These are phyloP conservation scores for Pyrocephalus nanus DNA, from an alignment of 2,797 vertebrate genomes.

Conservation along the genomic window DNA sequence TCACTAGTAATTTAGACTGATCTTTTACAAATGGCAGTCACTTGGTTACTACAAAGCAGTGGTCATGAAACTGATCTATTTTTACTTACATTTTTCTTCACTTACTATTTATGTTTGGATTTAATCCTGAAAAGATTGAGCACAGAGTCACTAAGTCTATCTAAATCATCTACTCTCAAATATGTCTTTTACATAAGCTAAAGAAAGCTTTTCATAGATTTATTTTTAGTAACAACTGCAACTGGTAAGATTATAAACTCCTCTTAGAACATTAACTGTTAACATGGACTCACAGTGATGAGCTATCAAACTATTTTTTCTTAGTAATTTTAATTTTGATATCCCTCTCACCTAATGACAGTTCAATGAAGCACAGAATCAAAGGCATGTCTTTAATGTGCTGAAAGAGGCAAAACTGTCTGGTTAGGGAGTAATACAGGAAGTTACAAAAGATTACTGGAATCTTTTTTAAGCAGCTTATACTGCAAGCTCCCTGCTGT, in stretches of 20 bases:
- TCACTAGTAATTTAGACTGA: not conserved
- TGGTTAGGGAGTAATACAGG: conserved; percentile 37
- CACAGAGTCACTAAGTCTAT: not conserved
- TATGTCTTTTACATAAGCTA: not conserved
- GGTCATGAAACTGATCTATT: not conserved
- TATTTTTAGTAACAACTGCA: conserved; percentile 5
- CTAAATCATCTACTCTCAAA: not conserved
- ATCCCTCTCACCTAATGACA: conserved; percentile 64
- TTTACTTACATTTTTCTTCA: not conserved
- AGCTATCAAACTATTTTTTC: conserved; percentile 32
- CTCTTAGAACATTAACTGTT: conserved; percentile 39
- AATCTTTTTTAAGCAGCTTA: conserved; percentile 30
- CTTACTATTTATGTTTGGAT: not conserved
- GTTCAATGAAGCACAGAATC: conserved; percentile 72
- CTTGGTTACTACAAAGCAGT: not conserved
- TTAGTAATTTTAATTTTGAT: conserved; percentile 62
- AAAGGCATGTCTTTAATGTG: conserved; percentile 55
- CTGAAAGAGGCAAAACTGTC: conserved; percentile 55
- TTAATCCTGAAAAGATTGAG: not conserved
- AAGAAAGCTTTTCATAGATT: not conserved
- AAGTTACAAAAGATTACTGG: conserved; percentile 59
- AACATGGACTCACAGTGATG: conserved; percentile 11
- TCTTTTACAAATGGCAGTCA: not conserved
- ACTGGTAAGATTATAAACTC: conserved; percentile 33
- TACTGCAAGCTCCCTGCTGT: conserved; percentile 31